Evolutionary conservation across 2,113 vertebrate genomes (phyloP).

Genomic region (Triplophysa siluroides): DNA sequence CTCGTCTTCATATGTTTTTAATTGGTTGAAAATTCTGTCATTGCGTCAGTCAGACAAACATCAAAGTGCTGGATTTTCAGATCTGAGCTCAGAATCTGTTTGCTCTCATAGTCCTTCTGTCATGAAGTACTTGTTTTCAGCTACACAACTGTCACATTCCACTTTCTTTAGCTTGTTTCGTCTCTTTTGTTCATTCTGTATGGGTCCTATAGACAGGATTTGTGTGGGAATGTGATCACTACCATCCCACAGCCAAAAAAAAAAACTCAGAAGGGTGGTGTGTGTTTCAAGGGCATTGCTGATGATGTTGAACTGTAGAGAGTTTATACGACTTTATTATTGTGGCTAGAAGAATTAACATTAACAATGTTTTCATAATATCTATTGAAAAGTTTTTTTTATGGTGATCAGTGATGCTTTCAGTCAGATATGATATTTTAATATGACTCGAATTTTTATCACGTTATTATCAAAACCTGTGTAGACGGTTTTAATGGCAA

Average conservation of each 20-base stretch:
- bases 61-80: conserved; percentile 11
- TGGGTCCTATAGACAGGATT: not conserved
- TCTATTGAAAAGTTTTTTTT: no score
- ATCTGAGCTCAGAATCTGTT: not conserved
- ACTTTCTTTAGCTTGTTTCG: conserved; percentile 16
- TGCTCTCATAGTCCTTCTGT: not conserved
- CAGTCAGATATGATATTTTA: no score
- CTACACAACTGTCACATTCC: conserved; percentile 13
- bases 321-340: not conserved
- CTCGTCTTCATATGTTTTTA: not conserved
- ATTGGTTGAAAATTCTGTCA: not conserved
- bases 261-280: not conserved
- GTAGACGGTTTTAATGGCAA: no score
- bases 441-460: no score
- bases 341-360: no score
- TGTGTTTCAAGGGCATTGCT: not conserved
- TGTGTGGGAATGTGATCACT: conserved; percentile 20
- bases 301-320: not conserved
- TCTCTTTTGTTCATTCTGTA: not conserved
- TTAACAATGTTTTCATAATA: no score
- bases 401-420: no score
- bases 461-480: no score
- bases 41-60: not conserved
- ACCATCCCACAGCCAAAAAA: not conserved
- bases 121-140: conserved; percentile 22